These are phyloP conservation scores for Pararge aegeria DNA, from an alignment of 1,140 invertebrate species.

Conservation along the genomic window DNA sequence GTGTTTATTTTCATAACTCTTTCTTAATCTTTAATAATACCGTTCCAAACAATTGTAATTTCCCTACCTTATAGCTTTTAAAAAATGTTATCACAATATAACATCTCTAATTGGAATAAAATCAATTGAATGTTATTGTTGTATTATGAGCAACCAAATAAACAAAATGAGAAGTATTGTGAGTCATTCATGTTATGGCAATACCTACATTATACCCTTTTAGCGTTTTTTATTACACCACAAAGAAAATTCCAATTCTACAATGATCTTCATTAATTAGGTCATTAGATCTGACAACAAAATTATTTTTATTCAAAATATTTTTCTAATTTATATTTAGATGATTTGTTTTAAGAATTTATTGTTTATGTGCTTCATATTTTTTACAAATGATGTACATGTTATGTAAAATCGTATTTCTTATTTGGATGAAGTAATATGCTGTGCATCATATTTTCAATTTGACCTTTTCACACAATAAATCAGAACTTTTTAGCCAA, in stretches of 20 bases:
- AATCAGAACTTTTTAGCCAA: too few relatives aligned
- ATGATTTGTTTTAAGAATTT: too few relatives aligned
- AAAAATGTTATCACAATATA: neutral
- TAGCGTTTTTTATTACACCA: neutral
- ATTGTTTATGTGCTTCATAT: too few relatives aligned
- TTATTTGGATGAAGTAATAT: too few relatives aligned
- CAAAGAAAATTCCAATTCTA: neutral
- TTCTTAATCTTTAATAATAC: neutral
- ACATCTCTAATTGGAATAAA: neutral
- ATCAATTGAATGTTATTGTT: neutral
- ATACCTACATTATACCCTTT: neutral
- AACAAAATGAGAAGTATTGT: neutral
- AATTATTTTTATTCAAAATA: too few relatives aligned
- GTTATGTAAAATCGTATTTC: too few relatives aligned
- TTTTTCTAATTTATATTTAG: neutral
- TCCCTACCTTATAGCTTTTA: neutral
- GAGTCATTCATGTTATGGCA: constrained; percentile 11
- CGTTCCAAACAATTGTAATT: neutral
- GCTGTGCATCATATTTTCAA: too few relatives aligned
- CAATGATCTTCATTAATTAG: neutral
- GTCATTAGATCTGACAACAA: neutral
- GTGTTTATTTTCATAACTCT: constrained; percentile 23
- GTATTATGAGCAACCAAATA: neutral
- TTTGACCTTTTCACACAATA: too few relatives aligned
- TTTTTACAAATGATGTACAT: too few relatives aligned